Evolutionary conservation across 2,113 vertebrate genomes (phyloP), one percentile per base, ranked within the genome.

Genomic region (Onychostoma macrolepis): DNA sequence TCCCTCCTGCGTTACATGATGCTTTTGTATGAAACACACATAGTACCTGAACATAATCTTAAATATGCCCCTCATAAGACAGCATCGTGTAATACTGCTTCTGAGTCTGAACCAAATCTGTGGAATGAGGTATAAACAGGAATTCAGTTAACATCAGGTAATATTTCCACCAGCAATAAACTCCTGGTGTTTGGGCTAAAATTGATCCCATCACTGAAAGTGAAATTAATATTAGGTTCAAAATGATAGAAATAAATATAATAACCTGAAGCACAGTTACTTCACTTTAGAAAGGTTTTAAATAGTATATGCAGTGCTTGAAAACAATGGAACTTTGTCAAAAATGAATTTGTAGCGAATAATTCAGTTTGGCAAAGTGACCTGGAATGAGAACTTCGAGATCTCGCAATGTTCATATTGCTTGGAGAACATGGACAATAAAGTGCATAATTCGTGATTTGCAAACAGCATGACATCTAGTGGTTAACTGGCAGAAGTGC

Each of bases 371-470:
- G 76, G 80, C 50, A 53, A 86, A 41, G 28, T 65, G 30, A 71
- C 85, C 58, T 10, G 53, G 15, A 61, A 36, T 45, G 83, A 78
- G n/a, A 83, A 56, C 45, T 67, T 41, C 11, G 9, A 11, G 48
- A 33, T 24, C 21, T 38, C 5, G 28, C 17, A 71, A 28, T 43
- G 48, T 61, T 79, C 8, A 58, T 38, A 61, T 26, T 65, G 77
- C 15, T 56, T 79, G 79, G 24, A 71, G 48, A 71, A 58, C 41
- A 67, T 65, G 30, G 33, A 80, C 80, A 76, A 75, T 89, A 89
- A 89, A 87, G 86, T 89, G 88, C 86, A 50, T 89, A 12, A 38
- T 56, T 85, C 0, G 3, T 85, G 69, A 78, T 61, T 13, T 61
- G 13, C 41, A 77, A 75, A 81, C 88, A 84, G 53, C 56, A 43